Evolutionary conservation across 2,888 invertebrate genomes (phyloP).

Genomic region (Conchocele bisecta): DNA sequence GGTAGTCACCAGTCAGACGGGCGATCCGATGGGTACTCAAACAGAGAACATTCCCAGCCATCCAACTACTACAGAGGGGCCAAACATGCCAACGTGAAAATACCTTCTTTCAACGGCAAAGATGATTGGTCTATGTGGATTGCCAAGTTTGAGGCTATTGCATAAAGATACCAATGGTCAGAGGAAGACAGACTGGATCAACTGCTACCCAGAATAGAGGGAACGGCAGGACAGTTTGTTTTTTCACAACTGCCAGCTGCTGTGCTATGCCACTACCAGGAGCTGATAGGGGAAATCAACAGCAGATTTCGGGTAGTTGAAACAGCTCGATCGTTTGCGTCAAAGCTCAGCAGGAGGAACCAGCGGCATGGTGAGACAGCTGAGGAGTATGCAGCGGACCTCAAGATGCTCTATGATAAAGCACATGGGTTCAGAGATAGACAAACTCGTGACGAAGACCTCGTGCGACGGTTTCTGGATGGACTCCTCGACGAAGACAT

Average conservation of each 20-base stretch:
- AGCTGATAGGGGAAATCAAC: neutral
- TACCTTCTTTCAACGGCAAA: slow-evolving; percentile 11
- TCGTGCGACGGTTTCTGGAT: slow-evolving; percentile 6
- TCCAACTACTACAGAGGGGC: neutral
- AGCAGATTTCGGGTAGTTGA: slow-evolving; percentile 12
- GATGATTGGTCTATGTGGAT: slow-evolving; percentile 26
- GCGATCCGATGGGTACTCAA: no score
- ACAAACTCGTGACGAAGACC: slow-evolving; percentile 13
- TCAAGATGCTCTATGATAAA: slow-evolving; percentile 21
- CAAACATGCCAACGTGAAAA: slow-evolving; percentile 11
- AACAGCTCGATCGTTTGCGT: slow-evolving; percentile 11
- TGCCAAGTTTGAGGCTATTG: slow-evolving; percentile 2
- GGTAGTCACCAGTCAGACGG: no score
- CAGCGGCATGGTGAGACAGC: slow-evolving; percentile 8
- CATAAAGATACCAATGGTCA: slow-evolving; percentile 2
- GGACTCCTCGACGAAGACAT: slow-evolving; percentile 11
- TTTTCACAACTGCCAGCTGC: slow-evolving; percentile 3
- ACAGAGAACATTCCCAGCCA: no score
- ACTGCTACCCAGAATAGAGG: slow-evolving; percentile 14
- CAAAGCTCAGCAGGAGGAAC: slow-evolving; percentile 1
- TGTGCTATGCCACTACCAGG: neutral
- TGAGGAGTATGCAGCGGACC: slow-evolving; percentile 19
- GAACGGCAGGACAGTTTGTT: slow-evolving; percentile 13
- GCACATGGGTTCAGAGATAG: slow-evolving; percentile 7
- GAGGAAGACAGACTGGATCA: slow-evolving; percentile 9